Evolutionary conservation across 2,888 invertebrate species (phyloP), one percentile per base, ranked within the genome.

Genomic region (Athalia circularis): DNA sequence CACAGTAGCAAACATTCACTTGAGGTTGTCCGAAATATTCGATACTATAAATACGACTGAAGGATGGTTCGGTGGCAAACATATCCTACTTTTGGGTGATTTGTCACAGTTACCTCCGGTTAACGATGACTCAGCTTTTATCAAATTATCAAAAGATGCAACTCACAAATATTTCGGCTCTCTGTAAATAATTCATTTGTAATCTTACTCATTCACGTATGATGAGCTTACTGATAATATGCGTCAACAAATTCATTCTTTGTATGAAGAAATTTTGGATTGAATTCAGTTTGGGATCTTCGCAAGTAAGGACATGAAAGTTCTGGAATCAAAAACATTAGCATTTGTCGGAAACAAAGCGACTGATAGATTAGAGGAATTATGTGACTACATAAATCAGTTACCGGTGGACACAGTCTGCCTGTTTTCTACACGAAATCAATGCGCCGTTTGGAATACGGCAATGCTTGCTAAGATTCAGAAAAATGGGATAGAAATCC

Each of bases 11-110:
- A 85, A 84, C 79, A 86, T 85, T 70, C 80, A 86, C 81, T 74
- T 85, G 50, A 68, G 86, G 57, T 78, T 86, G 43, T 64, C 80
- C 5, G 86, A 85, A 81, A 84, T 87, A 80, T 86, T 85, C 74
- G 83, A 86, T 74, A 86, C 85, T 6, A 29, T 1, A 2, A 29
- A 29, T 29, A 29, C 29, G 0, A 1, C 29, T 2, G 29, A 29
- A 29, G 29, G 65, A 65, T 84, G 82, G 83, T 85, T 85, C 80
- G 84, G 83, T 15, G 80, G 80, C 72, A 82, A 77, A 64, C 80
- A 85, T 79, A 65, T 85, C 45, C 52, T 85, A 70, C 59, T 84
- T 11, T 79, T 85, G 29, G 84, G 85, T 43, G 85, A 86, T 79
- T 80, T 85, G 6, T 80, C 85, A 57, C 85, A 85, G 67, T 81